These are phyloP conservation scores for Hetaerina titia DNA, from an alignment of 2,888 invertebrate species.

Conservation along the genomic window DNA sequence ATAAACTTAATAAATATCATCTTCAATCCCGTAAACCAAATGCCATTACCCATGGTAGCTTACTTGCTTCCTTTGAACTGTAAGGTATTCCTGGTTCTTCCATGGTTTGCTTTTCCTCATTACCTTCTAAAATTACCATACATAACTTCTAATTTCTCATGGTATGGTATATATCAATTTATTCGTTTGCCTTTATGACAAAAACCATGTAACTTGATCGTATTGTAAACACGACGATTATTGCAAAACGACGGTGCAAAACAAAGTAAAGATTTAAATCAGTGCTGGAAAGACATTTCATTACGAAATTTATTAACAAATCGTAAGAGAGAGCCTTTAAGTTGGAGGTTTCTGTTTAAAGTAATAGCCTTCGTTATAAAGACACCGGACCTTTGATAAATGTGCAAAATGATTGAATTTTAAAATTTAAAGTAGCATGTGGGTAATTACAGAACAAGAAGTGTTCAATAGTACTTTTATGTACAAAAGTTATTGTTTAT, in stretches of 20 bases:
- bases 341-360: neutral
- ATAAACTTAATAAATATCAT: conserved; percentile 52
- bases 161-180: neutral
- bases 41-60: neutral
- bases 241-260: neutral
- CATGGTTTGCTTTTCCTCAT: neutral
- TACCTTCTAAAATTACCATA: too few relatives aligned
- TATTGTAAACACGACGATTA: neutral
- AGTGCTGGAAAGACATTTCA: too few relatives aligned
- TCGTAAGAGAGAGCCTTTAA: too few relatives aligned
- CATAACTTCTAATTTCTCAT: neutral
- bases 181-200: neutral
- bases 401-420: too few relatives aligned
- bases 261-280: neutral
- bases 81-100: neutral
- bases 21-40: neutral
- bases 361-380: neutral
- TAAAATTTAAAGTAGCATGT: neutral
- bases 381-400: neutral
- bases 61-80: too few relatives aligned
- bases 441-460: too few relatives aligned
- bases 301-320: too few relatives aligned
- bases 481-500: too few relatives aligned
- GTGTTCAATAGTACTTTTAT: too few relatives aligned
- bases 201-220: neutral